Evolutionary conservation across 2,888 invertebrate species (phyloP), one percentile per base, ranked within the genome.

Genomic region (Mechanitis messenoides): DNA sequence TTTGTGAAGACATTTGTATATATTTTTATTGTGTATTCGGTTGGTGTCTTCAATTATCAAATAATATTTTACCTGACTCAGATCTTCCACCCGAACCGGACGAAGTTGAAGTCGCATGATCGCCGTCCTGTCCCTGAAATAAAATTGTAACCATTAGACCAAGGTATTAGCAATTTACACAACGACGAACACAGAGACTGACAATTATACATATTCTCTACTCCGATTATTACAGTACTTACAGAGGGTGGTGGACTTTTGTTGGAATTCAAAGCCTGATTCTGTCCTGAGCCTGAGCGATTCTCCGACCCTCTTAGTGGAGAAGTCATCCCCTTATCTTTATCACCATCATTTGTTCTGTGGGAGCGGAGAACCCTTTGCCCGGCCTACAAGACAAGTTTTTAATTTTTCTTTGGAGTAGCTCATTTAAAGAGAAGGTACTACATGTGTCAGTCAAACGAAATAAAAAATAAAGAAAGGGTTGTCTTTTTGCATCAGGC

Each of bases 321-420:
- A 69, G 87, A 88, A 61, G 80, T 83, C 75, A 85, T 78, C 75
- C 77, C 91, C 76, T 85, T 87, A 72, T 79, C 91, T 85, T 81
- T 91, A 66, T 87, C 87, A 87, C 74, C 92, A 85, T 85, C 93
- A 89, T 77, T 92, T 83, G 85, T 93, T 86, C 74, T 91, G 87
- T 75, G 92, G 79, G 86, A 92, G 85, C 91, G 87, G 68, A 91
- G 84, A 70, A 91, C 90, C 74, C 90, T 84, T 77, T 90, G 90
- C 68, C 87, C 90, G 72, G 85, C 79, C 87, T 88, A 80, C 76
- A 78, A 73, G 74, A 77, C 72, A 75, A 72, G 60, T 62, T 58
- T 64, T 64, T 60, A 60, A 69, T 70, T 67, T 64, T 65, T 66
- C 69, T 72, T 71, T 64, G 68, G 68, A 60, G 53, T 58, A 33